Conservation (phyloP, 2,888 invertebrate species). For the Mythimna albipuncta region DNA sequence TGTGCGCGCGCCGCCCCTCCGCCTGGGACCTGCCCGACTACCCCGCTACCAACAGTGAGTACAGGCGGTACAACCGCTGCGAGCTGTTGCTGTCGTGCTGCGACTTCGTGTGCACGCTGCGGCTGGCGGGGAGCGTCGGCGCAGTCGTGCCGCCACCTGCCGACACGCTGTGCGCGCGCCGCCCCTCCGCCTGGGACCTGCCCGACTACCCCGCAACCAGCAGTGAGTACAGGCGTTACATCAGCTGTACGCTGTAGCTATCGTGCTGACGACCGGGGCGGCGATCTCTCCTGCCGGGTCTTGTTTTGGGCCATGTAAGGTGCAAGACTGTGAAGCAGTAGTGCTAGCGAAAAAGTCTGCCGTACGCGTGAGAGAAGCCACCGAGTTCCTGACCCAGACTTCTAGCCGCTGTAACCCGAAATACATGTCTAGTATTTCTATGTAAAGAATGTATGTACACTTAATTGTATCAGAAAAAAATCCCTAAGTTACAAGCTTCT, state of each 20-base stretch:
- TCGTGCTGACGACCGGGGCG: too few species aligned
- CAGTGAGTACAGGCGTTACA: constrained; percentile 74
- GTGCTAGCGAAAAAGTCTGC: too few species aligned
- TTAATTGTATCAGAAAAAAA: too few species aligned
- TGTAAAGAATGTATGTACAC: too few species aligned
- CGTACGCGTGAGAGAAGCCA: too few species aligned
- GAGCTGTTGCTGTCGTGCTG: constrained; percentile 90
- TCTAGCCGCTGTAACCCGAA: too few species aligned
- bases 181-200: constrained; percentile 83
- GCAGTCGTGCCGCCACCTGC: constrained; percentile 76
- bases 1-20: constrained; percentile 79
- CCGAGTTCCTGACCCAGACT: too few species aligned
- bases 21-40: constrained; percentile 81
- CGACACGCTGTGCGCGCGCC: constrained; percentile 77
- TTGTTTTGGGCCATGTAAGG: too few species aligned
- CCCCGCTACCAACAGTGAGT: constrained; percentile 67
- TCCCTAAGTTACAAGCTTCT: too few species aligned
- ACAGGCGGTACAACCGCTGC: constrained; percentile 75
- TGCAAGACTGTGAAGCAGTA: too few species aligned
- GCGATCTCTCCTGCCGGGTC: too few species aligned
- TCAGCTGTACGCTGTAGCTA: constrained; percentile 83
- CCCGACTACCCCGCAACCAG: constrained; percentile 68
- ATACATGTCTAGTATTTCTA: too few species aligned
- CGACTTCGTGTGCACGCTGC: constrained; percentile 87
- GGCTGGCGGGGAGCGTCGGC: constrained; percentile 62